phyloP scores from a whole-genome alignment of 2,113 vertebrate species.

The Argyrosomus japonicus region DNA sequence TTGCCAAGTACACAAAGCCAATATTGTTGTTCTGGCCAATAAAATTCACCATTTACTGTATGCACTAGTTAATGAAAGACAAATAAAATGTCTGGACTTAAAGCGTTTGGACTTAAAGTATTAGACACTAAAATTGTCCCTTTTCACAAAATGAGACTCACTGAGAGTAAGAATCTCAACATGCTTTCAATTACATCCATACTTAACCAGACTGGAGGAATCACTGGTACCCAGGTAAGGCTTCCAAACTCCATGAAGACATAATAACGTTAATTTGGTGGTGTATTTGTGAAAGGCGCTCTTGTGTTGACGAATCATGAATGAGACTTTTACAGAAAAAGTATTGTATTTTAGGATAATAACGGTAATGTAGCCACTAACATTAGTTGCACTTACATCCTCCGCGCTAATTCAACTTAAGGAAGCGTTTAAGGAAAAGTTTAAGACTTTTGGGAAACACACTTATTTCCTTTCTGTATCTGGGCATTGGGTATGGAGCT shows the following conservation, averaged over 20 bases:
- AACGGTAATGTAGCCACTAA: not conserved
- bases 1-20: constrained; percentile 60
- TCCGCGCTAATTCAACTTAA: not conserved
- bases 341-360: not conserved
- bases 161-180: constrained; percentile 31
- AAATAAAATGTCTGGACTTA: constrained; percentile 53
- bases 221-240: constrained; percentile 14
- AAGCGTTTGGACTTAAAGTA: constrained; percentile 42
- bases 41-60: constrained; percentile 52
- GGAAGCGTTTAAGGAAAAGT: not conserved
- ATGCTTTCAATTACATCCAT: constrained; percentile 47
- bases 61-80: constrained; percentile 58
- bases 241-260: constrained; percentile 20
- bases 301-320: not conserved
- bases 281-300: constrained; percentile 5
- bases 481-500: too few species aligned
- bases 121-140: constrained; percentile 33
- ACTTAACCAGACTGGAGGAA: constrained; percentile 26
- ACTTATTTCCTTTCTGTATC: too few species aligned
- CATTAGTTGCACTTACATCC: not conserved
- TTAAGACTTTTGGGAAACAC: not conserved
- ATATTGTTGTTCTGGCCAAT: constrained; percentile 69
- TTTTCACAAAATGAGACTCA: constrained; percentile 47
- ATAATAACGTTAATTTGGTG: constrained; percentile 17
- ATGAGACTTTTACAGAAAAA: not conserved